These are phyloP conservation scores for Apodemia hepburni DNA, from an alignment of 2,888 invertebrate genomes.

Conservation along the genomic window DNA sequence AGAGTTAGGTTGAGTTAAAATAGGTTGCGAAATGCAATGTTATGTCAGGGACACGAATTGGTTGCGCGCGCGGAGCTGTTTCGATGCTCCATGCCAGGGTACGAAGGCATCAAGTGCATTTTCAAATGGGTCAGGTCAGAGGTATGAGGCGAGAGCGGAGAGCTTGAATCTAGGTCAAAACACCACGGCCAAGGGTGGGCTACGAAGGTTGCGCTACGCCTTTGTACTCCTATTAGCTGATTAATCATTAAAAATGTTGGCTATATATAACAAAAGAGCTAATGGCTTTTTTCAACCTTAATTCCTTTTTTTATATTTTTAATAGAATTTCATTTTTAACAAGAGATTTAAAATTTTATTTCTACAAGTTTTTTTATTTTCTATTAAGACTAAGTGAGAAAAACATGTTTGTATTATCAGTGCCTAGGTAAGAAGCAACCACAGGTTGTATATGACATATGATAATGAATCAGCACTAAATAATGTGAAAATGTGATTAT, in stretches of 20 bases:
- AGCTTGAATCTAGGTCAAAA: constrained; percentile 62
- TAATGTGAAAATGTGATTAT: no score
- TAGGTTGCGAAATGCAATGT: constrained; percentile 33
- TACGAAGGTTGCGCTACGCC: constrained; percentile 64
- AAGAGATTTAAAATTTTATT: no score
- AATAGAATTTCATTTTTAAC: no score
- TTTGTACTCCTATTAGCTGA: constrained; percentile 44
- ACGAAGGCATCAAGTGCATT: constrained; percentile 63
- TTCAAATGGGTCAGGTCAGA: constrained; percentile 70
- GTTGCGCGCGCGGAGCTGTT: constrained; percentile 41
- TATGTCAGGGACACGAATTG: constrained; percentile 41
- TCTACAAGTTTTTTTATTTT: no score
- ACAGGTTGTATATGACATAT: no score
- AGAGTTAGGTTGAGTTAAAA: constrained; percentile 27
- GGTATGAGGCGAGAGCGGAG: constrained; percentile 41
- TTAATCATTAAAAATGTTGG: not conserved
- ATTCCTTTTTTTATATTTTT: no score
- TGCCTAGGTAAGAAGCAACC: no score
- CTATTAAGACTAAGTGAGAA: no score
- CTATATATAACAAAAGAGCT: not conserved
- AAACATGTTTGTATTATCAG: no score
- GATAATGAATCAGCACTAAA: no score
- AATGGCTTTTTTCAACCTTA: not conserved
- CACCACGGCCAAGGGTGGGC: constrained; percentile 76
- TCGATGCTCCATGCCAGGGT: constrained; percentile 40